Evolutionary conservation across 2,797 vertebrate genomes (phyloP), one percentile per base, ranked within the genome.

Genomic region (Varecia variegata): DNA sequence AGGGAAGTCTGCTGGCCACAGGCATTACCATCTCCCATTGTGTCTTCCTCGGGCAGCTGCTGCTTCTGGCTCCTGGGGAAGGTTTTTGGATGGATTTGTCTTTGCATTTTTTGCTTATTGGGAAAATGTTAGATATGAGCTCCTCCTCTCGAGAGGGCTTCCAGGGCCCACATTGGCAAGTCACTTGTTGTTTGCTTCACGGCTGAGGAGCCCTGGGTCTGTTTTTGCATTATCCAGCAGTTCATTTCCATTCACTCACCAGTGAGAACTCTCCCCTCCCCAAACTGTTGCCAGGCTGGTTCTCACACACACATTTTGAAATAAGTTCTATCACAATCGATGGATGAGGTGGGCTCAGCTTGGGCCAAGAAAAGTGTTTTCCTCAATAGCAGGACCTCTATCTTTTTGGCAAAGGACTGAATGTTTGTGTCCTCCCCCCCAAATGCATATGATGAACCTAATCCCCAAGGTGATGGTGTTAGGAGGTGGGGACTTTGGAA

Each of bases 91-190:
- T 84, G 30, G 23, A 32, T 56, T 92, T 90, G 76, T 70, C 20
- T 93, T 68, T 88, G 52, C 35, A 17, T 4, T 88, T 65, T 96
- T 70, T 88, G 68, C 38, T 80, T 58, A 71, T 17, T 35, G 83
- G 88, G n/a, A 54, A 23, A 56, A 83, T 21, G 54, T 80, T 82
- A 87, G 56, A 50, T 0, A 5, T 1, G 6, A n/a, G 20, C 25
- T 23, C 86, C 25, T 83, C 50, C 13, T 92, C 45, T 76, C 52
- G n/a, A 12, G 35, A 5, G 27, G 32, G 27, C 5, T 79, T 47
- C 27, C 30, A 90, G 81, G 73, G 62, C 62, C 27, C 70, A 82
- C 2, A 7, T 52, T 81, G 67, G 54, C 35, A 90, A 88, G 47
- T n/a, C 27, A 43, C 14, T 88, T 65, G 4, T 23, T 90, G 10